phyloP scores from a whole-genome alignment of 2,797 vertebrate species.

The Sciurus vulgaris region DNA sequence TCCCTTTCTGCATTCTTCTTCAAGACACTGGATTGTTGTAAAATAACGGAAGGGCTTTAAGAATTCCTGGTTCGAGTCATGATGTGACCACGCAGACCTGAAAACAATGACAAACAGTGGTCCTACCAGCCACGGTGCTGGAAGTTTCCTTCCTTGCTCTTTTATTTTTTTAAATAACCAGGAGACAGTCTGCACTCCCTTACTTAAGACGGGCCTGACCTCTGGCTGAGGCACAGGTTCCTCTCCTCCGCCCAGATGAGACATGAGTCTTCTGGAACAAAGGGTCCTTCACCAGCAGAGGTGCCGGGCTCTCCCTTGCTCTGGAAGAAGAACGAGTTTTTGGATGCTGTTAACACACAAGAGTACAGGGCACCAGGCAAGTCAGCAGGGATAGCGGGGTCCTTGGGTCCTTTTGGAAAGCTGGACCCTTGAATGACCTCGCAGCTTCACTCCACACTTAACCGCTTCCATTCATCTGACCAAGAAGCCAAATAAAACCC shows the following conservation, averaged over 20 bases:
- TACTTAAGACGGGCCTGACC: neutral
- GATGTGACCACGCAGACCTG: neutral
- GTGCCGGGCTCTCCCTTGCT: neutral
- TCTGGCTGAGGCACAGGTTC: neutral
- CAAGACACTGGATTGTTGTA: neutral
- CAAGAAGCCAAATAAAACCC: conserved; percentile 16
- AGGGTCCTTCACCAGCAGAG: neutral
- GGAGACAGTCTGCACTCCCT: neutral
- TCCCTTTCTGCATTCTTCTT: neutral
- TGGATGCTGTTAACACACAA: neutral
- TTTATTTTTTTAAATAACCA: neutral
- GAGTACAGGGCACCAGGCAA: accelerated
- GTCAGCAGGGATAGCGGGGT: neutral
- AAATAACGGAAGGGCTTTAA: neutral
- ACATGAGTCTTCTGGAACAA: neutral
- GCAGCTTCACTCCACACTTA: neutral
- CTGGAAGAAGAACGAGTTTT: neutral
- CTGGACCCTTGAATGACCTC: neutral
- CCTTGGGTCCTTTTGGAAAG: neutral
- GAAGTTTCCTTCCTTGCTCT: neutral
- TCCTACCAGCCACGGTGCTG: neutral
- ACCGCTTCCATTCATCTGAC: neutral
- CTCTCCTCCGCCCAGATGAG: neutral
- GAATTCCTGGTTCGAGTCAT: neutral
- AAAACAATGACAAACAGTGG: neutral